Evolutionary conservation across 2,797 vertebrate genomes (phyloP).

Genomic region (Micropoecilia bifurca): DNA sequence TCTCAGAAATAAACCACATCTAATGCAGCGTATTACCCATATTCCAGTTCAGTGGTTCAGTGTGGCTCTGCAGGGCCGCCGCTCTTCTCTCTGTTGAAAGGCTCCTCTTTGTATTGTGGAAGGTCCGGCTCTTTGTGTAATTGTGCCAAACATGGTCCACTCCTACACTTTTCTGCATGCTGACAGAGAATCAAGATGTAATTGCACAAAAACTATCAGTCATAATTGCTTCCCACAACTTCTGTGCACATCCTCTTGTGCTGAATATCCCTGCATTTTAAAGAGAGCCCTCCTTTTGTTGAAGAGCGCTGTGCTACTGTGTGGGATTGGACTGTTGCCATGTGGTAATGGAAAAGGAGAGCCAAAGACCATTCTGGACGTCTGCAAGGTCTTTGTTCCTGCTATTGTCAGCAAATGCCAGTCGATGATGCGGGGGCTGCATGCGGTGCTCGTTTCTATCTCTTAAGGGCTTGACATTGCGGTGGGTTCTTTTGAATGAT

Average conservation of each 20-base stretch:
- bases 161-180: conserved; percentile 50
- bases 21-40: conserved; percentile 30
- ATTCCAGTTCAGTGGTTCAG: conserved; percentile 36
- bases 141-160: conserved; percentile 47
- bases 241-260: conserved; percentile 45
- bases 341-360: conserved; percentile 68
- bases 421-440: conserved; percentile 37
- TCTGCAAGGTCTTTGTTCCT: conserved; percentile 68
- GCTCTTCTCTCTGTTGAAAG: conserved; percentile 24
- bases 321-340: conserved; percentile 68
- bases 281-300: conserved; percentile 47
- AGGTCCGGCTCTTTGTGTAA: conserved; percentile 22
- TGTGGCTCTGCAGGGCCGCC: conserved; percentile 19
- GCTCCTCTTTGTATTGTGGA: conserved; percentile 58
- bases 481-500: conserved; percentile 33
- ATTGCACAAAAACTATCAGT: conserved; percentile 43
- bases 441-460: conserved; percentile 47
- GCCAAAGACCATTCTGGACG: conserved; percentile 56
- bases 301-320: conserved; percentile 25
- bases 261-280: conserved; percentile 39
- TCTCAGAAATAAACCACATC: conserved; percentile 38
- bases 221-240: conserved; percentile 56
- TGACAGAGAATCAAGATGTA: conserved; percentile 52
- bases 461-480: conserved; percentile 56
- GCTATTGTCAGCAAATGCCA: conserved; percentile 71